Evolutionary conservation across 2,888 invertebrate genomes (phyloP).

Genomic region (Lycophotia porphyrea): DNA sequence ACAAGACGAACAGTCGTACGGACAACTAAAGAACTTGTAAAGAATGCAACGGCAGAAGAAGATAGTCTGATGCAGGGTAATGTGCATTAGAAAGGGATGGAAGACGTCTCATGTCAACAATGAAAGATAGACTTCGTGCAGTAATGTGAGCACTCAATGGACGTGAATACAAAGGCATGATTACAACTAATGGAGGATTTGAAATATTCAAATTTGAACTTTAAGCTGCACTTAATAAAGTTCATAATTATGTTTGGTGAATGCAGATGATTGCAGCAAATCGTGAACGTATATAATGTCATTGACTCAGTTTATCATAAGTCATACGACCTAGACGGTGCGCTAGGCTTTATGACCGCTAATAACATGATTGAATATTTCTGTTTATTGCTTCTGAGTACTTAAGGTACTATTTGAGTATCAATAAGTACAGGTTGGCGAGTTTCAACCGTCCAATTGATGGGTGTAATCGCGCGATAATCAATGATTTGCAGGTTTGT

Average conservation of each 20-base stretch:
- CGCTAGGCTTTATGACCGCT: slow-evolving; percentile 65
- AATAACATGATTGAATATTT: slow-evolving; percentile 62
- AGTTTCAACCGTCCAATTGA: slow-evolving; percentile 35
- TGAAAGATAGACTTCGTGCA: slow-evolving; percentile 82
- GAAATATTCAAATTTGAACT: slow-evolving; percentile 55
- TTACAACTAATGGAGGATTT: slow-evolving; percentile 54
- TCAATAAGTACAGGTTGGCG: slow-evolving; percentile 49
- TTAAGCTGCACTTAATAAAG: slow-evolving; percentile 34
- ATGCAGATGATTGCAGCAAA: slow-evolving; percentile 50
- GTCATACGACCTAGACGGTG: slow-evolving; percentile 73
- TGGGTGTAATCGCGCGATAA: slow-evolving; percentile 41
- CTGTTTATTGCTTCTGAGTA: slow-evolving; percentile 57
- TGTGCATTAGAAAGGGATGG: slow-evolving; percentile 63
- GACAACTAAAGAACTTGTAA: slow-evolving; percentile 60
- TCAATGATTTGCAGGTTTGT: slow-evolving; percentile 53
- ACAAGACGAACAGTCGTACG: slow-evolving; percentile 67
- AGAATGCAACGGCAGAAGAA: slow-evolving; percentile 66
- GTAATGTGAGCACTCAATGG: slow-evolving; percentile 85
- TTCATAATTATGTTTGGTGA: slow-evolving; percentile 41
- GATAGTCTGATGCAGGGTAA: slow-evolving; percentile 50
- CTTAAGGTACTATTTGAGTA: slow-evolving; percentile 49
- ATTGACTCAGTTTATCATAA: slow-evolving; percentile 82
- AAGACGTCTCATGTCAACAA: slow-evolving; percentile 80
- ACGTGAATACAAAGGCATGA: slow-evolving; percentile 72
- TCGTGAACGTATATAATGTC: slow-evolving; percentile 75